Evolutionary conservation across 1,140 invertebrate species (phyloP).

Genomic region (Holcopasites calliopsidis): DNA sequence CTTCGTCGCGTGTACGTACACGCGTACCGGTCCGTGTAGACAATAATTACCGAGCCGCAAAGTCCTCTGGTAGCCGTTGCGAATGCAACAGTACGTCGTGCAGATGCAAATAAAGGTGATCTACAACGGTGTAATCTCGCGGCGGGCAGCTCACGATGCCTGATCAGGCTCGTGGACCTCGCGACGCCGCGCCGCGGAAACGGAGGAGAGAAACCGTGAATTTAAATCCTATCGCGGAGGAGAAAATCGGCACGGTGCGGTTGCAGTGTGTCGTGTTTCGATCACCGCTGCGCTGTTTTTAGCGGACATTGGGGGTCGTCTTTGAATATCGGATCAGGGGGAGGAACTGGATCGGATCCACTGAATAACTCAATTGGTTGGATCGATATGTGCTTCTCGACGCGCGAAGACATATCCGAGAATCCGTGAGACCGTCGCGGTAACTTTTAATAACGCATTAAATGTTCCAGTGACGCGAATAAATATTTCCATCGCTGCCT

Average conservation of each 20-base stretch:
- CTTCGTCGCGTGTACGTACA: conserved; percentile 43
- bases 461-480: too few relatives aligned
- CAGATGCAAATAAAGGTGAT: conserved; percentile 68
- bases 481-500: too few relatives aligned
- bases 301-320: background rate
- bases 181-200: conserved; percentile 20
- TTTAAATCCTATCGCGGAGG: conserved; percentile 55
- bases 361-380: conserved; percentile 1
- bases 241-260: conserved; percentile 49
- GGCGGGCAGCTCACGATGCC: conserved; percentile 57
- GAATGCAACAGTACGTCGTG: conserved; percentile 61
- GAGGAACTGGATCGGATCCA: background rate
- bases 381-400: too few relatives aligned
- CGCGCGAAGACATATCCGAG: too few relatives aligned
- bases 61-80: conserved; percentile 53
- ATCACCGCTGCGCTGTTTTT: conserved; percentile 7
- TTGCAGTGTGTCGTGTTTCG: conserved; percentile 12
- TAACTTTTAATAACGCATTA: too few relatives aligned
- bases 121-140: conserved; percentile 61
- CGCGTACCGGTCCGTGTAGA: conserved; percentile 40
- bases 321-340: conserved; percentile 12
- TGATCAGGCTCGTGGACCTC: conserved; percentile 41
- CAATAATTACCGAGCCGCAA: conserved; percentile 62
- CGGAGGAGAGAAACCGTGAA: conserved; percentile 17
- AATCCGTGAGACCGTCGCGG: too few relatives aligned